Evolutionary conservation across 2,888 invertebrate genomes (phyloP), one percentile per base, ranked within the genome.

Genomic region (Ichneumoninae sp.): DNA sequence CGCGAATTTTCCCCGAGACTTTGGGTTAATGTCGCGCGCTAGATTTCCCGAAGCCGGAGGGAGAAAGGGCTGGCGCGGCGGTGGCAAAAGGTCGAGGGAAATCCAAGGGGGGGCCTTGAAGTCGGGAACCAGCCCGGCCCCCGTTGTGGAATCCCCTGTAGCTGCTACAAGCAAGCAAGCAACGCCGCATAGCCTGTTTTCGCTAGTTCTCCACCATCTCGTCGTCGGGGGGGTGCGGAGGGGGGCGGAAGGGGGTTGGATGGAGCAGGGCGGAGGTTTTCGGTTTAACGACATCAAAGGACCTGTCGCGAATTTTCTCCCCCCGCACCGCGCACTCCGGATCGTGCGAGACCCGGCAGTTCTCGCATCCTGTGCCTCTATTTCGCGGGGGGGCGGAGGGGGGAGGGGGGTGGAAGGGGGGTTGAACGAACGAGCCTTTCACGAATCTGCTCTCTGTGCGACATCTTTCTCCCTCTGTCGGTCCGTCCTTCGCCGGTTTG

Each of bases 221-320:
- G n/a, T 70, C 47, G 44, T 66, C 74, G 68, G 66, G 71, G 8
- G 40, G 10, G 33, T 26, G 5, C 36, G 40, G 40, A 7, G 36
- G 40, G 40, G 7, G 40, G 40, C 0, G 26, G 66, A 22, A 22
- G 19, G 54, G 33, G 57, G 68, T 75, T 52, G 70, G 40, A 40
- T 40, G 40, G 40, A 40, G 40, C 40, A 40, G 40, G 71, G 66
- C 68, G n/a, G 76, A 85, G 74, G 85, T 89, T 90, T 90, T 90
- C 90, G 88, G 90, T 90, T 90, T 89, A 90, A 89, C 88, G 88
- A 90, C 90, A 90, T 90, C 90, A 90, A 90, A 90, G 90, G 89
- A 85, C 82, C 84, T 84, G 88, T 89, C 89, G 89, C 87, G 85
- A 90, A 90, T 89, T 90, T 90, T 87, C 88, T 84, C 33, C 66